Conservation (phyloP, 2,888 invertebrate species). For the Synanthedon tipuliformis region DNA sequence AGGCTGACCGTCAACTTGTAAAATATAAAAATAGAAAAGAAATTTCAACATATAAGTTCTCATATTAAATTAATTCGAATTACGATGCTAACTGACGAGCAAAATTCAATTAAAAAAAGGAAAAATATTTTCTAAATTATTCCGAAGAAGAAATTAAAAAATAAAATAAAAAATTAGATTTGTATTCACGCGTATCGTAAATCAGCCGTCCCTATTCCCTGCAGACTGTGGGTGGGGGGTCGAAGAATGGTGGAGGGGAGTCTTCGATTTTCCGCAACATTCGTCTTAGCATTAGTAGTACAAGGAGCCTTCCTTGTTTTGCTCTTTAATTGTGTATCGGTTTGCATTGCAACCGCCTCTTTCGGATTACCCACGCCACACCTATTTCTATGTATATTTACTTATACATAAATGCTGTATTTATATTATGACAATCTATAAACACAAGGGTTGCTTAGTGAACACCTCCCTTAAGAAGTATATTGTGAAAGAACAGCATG, state of each 20-base stretch:
- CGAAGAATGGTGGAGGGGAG: constrained; percentile 27
- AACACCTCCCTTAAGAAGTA: no score
- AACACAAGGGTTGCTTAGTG: no score
- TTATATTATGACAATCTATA: no score
- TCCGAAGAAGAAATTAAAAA: constrained; percentile 21
- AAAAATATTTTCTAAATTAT: no score
- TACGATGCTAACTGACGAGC: no score
- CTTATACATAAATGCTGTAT: no score
- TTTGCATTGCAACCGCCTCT: constrained; percentile 28
- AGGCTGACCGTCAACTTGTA: no score
- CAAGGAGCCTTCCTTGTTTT: constrained; percentile 50
- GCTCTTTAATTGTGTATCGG: constrained; percentile 67
- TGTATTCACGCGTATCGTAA: constrained; percentile 44
- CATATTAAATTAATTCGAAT: no score
- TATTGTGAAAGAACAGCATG: no score
- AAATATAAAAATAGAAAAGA: no score
- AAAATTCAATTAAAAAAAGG: no score
- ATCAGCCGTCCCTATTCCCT: constrained; percentile 51
- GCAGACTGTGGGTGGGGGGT: constrained; percentile 14
- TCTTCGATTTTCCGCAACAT: constrained; percentile 69
- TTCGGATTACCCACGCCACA: neutral
- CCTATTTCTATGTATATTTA: neutral
- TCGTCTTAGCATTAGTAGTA: constrained; percentile 66
- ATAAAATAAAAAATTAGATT: constrained; percentile 38
- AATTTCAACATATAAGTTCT: no score